Evolutionary conservation across 2,888 invertebrate genomes (phyloP).

Genomic region (Trissolcus japonicus): DNA sequence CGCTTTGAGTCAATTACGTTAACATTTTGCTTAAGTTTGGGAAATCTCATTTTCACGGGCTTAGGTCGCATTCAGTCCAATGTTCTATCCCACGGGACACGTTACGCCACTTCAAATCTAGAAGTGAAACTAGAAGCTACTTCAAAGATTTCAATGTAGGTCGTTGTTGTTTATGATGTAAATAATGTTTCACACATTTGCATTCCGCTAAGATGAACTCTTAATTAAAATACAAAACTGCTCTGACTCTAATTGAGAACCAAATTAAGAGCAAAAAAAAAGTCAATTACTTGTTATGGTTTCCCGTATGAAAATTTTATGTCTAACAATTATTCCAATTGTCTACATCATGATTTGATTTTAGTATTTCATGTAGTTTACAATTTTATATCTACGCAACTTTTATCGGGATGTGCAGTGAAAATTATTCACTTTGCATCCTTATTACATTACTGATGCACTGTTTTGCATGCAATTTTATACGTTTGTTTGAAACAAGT

Average conservation of each 20-base stretch:
- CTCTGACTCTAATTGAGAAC: neutral
- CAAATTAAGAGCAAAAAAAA: neutral
- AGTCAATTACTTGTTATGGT: neutral
- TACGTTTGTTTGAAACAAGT: too few species aligned
- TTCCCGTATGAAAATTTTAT: neutral
- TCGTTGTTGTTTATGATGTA: constrained; percentile 32
- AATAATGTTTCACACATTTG: constrained; percentile 30
- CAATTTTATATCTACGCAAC: too few species aligned
- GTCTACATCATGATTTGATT: neutral
- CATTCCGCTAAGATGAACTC: constrained; percentile 4
- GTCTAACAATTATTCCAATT: neutral
- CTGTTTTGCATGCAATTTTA: too few species aligned
- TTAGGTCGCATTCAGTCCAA: constrained; percentile 43
- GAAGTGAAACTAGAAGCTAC: constrained; percentile 28
- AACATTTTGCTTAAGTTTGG: constrained; percentile 28
- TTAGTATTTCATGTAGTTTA: too few species aligned
- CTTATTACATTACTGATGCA: too few species aligned
- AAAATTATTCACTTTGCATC: too few species aligned
- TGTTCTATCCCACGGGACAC: constrained; percentile 34
- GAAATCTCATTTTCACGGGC: constrained; percentile 33
- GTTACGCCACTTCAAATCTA: constrained; percentile 18
- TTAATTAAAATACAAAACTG: constrained; percentile 11
- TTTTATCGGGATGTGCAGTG: too few species aligned
- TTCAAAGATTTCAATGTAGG: constrained; percentile 37
- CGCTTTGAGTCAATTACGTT: constrained; percentile 29